These are phyloP conservation scores for Scaptodrosophila lebanonensis DNA, from an alignment of 1,140 invertebrate species.

Conservation along the genomic window DNA sequence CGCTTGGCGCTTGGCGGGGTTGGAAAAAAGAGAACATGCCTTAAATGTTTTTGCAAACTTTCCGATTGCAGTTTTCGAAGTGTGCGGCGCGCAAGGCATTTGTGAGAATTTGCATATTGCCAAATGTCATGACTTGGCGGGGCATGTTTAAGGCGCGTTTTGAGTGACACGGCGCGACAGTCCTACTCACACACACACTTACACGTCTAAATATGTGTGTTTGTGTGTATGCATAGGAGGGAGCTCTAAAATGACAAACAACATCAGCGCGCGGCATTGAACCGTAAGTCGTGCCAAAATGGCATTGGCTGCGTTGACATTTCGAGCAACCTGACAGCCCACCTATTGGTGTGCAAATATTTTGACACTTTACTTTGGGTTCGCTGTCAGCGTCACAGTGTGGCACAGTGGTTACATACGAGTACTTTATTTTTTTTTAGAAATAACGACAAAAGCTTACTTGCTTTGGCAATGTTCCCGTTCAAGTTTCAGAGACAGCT, in stretches of 20 bases:
- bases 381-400: conserved; percentile 15
- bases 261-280: conserved; percentile 53
- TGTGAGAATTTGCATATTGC: conserved; percentile 60
- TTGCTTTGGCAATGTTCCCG: too few species aligned
- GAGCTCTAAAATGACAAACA: conserved; percentile 58
- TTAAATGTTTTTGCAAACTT: conserved; percentile 41
- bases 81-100: conserved; percentile 18
- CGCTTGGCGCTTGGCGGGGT: too few species aligned
- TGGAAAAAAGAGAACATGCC: conserved; percentile 51
- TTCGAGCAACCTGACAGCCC: conserved; percentile 34
- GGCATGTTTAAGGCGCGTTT: not conserved
- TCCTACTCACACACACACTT: too few species aligned
- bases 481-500: too few species aligned
- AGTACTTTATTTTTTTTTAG: too few species aligned
- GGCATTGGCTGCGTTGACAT: conserved; percentile 44
- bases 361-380: conserved; percentile 63
- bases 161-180: not conserved
- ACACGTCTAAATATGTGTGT: not conserved
- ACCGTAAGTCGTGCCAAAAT: conserved; percentile 35
- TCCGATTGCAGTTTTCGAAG: conserved; percentile 20
- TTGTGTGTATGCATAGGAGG: conserved; percentile 41
- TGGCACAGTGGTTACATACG: too few species aligned
- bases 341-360: conserved; percentile 50
- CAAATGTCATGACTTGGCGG: conserved; percentile 46
- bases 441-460: too few species aligned